Evolutionary conservation across 2,113 vertebrate species (phyloP).

Genomic region (Chauna torquata): DNA sequence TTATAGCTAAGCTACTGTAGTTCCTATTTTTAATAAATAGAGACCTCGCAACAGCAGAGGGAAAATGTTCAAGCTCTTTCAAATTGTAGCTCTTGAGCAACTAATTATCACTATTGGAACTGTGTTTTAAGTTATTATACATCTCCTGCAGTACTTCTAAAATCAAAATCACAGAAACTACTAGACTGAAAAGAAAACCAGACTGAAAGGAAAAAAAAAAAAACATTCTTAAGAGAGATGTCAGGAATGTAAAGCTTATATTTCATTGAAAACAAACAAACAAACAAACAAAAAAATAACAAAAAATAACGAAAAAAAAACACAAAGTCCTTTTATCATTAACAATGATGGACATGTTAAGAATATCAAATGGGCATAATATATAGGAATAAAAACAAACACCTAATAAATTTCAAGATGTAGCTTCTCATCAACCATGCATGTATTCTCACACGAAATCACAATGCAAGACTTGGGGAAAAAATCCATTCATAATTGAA

Average conservation of each 20-base stretch:
- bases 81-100: constrained; percentile 15
- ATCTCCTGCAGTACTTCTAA: background rate
- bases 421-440: background rate
- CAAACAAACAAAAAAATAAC: background rate
- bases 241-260: background rate
- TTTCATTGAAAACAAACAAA: background rate
- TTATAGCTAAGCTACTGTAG: constrained; percentile 49
- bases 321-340: background rate
- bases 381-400: background rate
- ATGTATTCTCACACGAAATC: background rate
- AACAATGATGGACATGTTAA: background rate
- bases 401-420: background rate
- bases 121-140: constrained; percentile 27
- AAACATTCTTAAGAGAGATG: background rate
- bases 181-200: background rate
- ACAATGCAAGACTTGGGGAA: background rate
- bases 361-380: background rate
- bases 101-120: background rate
- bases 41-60: background rate
- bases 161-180: background rate
- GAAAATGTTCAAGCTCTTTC: background rate
- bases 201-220: background rate
- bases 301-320: no score
- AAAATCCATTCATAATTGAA: background rate
- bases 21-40: constrained; percentile 73